phyloP scores from a whole-genome alignment of 2,797 vertebrate species.

The Acrocephalus scirpaceus region DNA sequence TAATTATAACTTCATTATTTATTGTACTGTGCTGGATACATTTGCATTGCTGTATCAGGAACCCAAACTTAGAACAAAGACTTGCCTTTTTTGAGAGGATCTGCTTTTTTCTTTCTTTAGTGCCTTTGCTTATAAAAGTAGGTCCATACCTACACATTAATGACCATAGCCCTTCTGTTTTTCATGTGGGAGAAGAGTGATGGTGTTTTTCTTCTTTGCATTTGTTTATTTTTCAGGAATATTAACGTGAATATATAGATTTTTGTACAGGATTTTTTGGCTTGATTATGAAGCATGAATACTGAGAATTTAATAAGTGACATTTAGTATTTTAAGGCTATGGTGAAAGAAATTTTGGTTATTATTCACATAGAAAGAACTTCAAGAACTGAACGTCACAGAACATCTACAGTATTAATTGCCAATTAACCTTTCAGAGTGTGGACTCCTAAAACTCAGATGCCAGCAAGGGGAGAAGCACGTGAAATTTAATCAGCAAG shows the following conservation, averaged over 20 bases:
- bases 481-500: neutral
- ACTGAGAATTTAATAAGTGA: neutral
- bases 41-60: neutral
- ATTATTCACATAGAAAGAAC: neutral
- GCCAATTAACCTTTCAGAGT: neutral
- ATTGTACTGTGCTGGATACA: neutral
- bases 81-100: neutral
- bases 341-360: neutral
- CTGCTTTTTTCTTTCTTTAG: neutral
- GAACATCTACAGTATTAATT: neutral
- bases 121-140: neutral
- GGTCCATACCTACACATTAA: neutral
- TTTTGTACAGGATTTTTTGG: neutral
- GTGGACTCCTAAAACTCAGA: neutral
- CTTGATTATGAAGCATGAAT: neutral
- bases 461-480: neutral
- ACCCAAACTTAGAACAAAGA: neutral
- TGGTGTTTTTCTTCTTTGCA: neutral
- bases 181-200: neutral
- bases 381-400: neutral
- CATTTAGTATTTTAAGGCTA: neutral
- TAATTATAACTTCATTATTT: neutral
- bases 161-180: neutral
- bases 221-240: neutral
- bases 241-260: neutral